Conservation (phyloP, 2,888 invertebrate genomes). For the Microctonus brassicae region DNA sequence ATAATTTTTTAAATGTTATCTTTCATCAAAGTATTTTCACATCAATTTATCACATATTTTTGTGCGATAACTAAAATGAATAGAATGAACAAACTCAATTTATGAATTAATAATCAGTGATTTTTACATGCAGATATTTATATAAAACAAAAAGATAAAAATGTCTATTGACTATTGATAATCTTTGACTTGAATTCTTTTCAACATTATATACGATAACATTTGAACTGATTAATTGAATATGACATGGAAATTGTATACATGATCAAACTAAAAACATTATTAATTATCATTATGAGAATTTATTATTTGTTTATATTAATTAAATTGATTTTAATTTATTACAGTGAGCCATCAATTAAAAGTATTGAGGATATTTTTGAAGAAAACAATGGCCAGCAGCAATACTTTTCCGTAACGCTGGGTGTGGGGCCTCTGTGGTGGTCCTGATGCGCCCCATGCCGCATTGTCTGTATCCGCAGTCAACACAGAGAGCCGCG, state of each 20-base stretch:
- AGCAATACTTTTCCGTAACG: conserved; percentile 76
- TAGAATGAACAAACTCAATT: too few relatives aligned
- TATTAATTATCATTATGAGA: background rate
- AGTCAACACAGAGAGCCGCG: conserved; percentile 78
- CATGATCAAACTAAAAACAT: background rate
- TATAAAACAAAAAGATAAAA: too few relatives aligned
- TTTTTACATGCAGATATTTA: background rate
- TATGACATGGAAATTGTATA: conserved; percentile 2
- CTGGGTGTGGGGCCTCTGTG: conserved; percentile 99
- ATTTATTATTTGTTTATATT: too few relatives aligned
- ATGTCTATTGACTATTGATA: too few relatives aligned
- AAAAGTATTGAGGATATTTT: conserved; percentile 63
- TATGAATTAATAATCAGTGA: too few relatives aligned
- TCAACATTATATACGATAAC: conserved; percentile 23
- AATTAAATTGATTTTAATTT: background rate
- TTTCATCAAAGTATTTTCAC: background rate
- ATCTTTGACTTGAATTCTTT: too few relatives aligned
- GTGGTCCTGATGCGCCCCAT: conserved; percentile 99
- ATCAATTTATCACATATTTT: background rate
- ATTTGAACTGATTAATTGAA: conserved; percentile 29
- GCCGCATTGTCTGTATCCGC: conserved; percentile 77
- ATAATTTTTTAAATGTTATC: background rate
- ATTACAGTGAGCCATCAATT: conserved; percentile 63
- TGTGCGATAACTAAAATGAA: background rate
- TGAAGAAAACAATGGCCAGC: conserved; percentile 61